These are phyloP conservation scores for Halcyon senegalensis DNA, from an alignment of 2,113 vertebrate genomes.

Conservation along the genomic window DNA sequence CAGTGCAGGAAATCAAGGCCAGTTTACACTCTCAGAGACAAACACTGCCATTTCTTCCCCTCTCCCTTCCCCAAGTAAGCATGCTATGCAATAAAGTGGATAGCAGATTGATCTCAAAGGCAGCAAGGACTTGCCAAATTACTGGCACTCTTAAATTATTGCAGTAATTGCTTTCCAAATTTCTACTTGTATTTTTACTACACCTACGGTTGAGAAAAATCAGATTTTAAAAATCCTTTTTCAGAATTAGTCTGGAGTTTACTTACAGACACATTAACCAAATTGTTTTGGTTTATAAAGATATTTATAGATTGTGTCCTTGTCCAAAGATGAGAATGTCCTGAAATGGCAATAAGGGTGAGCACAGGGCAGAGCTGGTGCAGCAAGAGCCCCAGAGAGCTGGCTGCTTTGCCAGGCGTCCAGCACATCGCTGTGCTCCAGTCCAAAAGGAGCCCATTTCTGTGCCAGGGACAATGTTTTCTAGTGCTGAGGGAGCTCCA, in stretches of 20 bases:
- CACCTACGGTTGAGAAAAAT: background rate
- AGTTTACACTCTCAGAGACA: background rate
- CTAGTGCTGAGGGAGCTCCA: background rate
- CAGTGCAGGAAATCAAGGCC: background rate
- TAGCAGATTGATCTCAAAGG: background rate
- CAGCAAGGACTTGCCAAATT: background rate
- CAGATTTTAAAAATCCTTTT: background rate
- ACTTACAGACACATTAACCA: background rate
- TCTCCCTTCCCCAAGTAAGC: background rate
- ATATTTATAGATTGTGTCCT: background rate
- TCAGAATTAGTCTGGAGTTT: background rate
- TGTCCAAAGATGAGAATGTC: background rate
- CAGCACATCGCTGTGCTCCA: background rate
- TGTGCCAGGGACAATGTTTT: constrained; percentile 39
- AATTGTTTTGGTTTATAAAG: background rate
- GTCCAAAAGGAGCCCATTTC: background rate
- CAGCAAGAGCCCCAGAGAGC: constrained; percentile 12
- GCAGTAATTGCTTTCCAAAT: background rate
- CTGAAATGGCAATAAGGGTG: background rate
- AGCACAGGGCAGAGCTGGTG: background rate
- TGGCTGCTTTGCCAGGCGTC: background rate
- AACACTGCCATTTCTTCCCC: background rate
- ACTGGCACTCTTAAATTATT: background rate
- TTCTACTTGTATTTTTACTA: background rate
- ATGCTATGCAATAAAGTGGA: background rate